These are phyloP conservation scores for Apostichopus leukothele DNA, from an alignment of 53 echinoderm and acorn worm genomes.

Conservation along the genomic window DNA sequence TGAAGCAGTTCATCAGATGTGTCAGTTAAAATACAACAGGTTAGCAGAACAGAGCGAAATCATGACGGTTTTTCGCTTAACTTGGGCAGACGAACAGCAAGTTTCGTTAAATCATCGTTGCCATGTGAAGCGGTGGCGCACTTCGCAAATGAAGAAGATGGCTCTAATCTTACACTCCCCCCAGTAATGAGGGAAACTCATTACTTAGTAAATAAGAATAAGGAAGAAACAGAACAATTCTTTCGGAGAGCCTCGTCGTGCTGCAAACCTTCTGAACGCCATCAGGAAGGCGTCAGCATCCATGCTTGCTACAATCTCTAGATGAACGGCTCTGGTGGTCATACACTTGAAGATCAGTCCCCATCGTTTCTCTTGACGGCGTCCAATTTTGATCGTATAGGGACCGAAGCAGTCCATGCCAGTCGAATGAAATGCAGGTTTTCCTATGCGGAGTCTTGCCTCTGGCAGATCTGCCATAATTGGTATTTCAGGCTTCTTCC, in stretches of 20 bases:
- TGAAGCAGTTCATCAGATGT: too few relatives aligned
- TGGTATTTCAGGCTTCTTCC: slow-evolving; percentile 48
- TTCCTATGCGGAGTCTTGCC: slow-evolving; percentile 48
- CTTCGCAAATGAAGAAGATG: too few relatives aligned
- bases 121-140: too few relatives aligned
- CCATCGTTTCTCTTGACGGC: slow-evolving; percentile 53
- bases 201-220: neutral
- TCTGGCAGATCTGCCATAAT: slow-evolving; percentile 56
- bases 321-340: slow-evolving; percentile 53
- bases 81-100: too few relatives aligned
- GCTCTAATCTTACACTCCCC: slow-evolving; percentile 32
- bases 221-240: slow-evolving; percentile 13
- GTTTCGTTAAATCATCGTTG: too few relatives aligned
- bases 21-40: too few relatives aligned
- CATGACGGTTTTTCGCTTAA: too few relatives aligned
- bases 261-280: slow-evolving; percentile 53
- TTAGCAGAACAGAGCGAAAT: too few relatives aligned
- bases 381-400: slow-evolving; percentile 48
- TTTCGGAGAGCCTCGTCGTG: slow-evolving; percentile 40
- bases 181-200: slow-evolving; percentile 29
- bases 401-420: slow-evolving; percentile 67
- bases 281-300: slow-evolving; percentile 48
- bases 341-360: slow-evolving; percentile 53
- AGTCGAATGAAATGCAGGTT: slow-evolving; percentile 52
- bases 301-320: slow-evolving; percentile 46